phyloP scores from a whole-genome alignment of 2,888 invertebrate species.

The Phrixothrix hirtus region DNA sequence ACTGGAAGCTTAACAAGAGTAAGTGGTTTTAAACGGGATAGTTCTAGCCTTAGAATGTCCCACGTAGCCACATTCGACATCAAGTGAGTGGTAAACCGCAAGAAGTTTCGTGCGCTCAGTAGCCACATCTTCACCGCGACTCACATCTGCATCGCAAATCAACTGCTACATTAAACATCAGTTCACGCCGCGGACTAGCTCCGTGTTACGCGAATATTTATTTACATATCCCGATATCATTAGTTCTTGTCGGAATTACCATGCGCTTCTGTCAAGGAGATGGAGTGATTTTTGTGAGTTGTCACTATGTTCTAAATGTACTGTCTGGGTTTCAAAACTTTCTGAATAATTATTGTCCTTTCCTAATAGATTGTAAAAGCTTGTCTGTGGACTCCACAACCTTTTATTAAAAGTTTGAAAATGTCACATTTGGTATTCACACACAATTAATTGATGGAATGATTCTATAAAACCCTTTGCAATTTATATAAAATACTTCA shows the following conservation, averaged over 20 bases:
- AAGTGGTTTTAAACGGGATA: slow-evolving; percentile 15
- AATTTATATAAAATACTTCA: too few species aligned
- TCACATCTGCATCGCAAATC: slow-evolving; percentile 48
- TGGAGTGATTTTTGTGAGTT: slow-evolving; percentile 34
- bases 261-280: slow-evolving; percentile 38
- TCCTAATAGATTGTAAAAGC: slow-evolving; percentile 16
- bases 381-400: slow-evolving; percentile 4
- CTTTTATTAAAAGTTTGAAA: too few species aligned
- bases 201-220: slow-evolving; percentile 49
- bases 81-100: slow-evolving; percentile 33
- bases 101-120: slow-evolving; percentile 36
- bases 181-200: slow-evolving; percentile 46
- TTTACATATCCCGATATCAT: slow-evolving; percentile 50
- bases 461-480: too few species aligned
- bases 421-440: too few species aligned
- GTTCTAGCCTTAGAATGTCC: slow-evolving; percentile 32
- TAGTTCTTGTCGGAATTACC: slow-evolving; percentile 49
- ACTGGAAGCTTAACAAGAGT: slow-evolving; percentile 15
- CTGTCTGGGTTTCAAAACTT: slow-evolving; percentile 28
- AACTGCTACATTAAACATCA: slow-evolving; percentile 51
- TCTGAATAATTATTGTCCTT: slow-evolving; percentile 29
- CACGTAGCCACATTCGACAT: slow-evolving; percentile 26
- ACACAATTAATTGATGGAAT: too few species aligned
- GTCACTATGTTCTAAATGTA: slow-evolving; percentile 29
- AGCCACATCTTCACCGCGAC: slow-evolving; percentile 36